phyloP scores from a whole-genome alignment of 35 echinoderm and acorn worm genomes.

The Apostichopus parvimensis region DNA sequence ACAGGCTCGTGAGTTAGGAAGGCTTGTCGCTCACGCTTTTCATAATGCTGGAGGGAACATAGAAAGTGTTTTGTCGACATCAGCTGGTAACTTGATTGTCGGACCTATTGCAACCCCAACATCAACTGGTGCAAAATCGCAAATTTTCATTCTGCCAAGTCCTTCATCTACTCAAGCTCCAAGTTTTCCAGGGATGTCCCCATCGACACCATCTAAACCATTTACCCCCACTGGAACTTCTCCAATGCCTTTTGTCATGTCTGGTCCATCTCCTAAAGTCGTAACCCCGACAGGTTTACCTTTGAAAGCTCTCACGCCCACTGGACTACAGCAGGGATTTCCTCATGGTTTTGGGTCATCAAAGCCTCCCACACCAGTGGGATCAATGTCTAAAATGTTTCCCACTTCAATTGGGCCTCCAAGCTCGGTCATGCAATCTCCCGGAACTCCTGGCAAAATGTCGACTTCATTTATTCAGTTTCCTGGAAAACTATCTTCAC shows the following conservation, averaged over 20 bases:
- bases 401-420: neutral
- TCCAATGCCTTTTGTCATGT: neutral
- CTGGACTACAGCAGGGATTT: constrained; percentile 12
- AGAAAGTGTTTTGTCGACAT: constrained; percentile 81
- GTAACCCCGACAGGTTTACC: constrained; percentile 25
- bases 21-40: constrained; percentile 92
- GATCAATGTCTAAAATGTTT: constrained; percentile 14
- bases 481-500: neutral
- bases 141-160: constrained; percentile 87
- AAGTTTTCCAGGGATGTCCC: constrained; percentile 66
- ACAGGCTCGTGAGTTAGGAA: constrained; percentile 79
- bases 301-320: constrained; percentile 30
- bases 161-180: constrained; percentile 85
- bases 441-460: constrained; percentile 12
- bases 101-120: constrained; percentile 98
- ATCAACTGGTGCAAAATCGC: constrained; percentile 69
- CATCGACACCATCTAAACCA: constrained; percentile 46
- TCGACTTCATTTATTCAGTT: constrained; percentile 21
- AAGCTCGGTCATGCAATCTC: constrained; percentile 15
- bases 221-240: constrained; percentile 25
- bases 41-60: constrained; percentile 97
- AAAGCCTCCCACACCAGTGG: neutral
- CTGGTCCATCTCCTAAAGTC: constrained; percentile 17
- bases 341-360: constrained; percentile 1
- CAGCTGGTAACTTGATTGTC: constrained; percentile 79